Percentiles rank a stretch among this genome's conserved stretches.
phyloP scores from a whole-genome alignment of 1,140 invertebrate species.

The Pseudomyrmex concolor region DNA sequence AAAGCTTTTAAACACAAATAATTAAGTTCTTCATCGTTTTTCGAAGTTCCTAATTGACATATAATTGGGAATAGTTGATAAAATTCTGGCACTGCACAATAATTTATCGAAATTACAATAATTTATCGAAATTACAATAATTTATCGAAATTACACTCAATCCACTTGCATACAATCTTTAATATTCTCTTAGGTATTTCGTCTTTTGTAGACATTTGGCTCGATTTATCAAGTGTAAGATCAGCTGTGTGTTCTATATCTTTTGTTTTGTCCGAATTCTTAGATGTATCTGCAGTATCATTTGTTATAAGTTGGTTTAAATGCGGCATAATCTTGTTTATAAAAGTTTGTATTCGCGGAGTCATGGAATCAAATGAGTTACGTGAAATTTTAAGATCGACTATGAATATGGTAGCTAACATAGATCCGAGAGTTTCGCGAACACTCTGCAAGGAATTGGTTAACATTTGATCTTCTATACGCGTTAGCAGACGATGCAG shows the following conservation, averaged over 20 bases:
- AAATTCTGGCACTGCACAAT: constrained; percentile 85
- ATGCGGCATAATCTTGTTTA: constrained; percentile 86
- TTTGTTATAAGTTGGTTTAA: constrained; percentile 81
- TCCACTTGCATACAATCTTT: constrained; percentile 82
- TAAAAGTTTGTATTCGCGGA: constrained; percentile 86
- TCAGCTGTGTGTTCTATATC: constrained; percentile 52
- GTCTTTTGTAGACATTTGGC: constrained; percentile 77
- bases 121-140: too few relatives aligned
- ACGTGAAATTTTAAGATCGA: constrained; percentile 84
- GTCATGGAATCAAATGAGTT: constrained; percentile 70
- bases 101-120: too few relatives aligned
- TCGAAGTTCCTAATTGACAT: constrained; percentile 91
- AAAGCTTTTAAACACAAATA: constrained; percentile 88
- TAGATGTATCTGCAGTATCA: constrained; percentile 51
- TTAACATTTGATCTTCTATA: constrained; percentile 84
- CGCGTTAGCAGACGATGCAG: constrained; percentile 86
- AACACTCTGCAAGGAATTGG: constrained; percentile 92
- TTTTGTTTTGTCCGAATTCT: constrained; percentile 36
- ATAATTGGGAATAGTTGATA: constrained; percentile 88
- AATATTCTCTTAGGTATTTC: constrained; percentile 84
- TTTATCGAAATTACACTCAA: constrained; percentile 86
- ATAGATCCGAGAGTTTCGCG: constrained; percentile 89
- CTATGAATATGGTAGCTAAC: constrained; percentile 88
- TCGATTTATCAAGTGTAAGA: constrained; percentile 54
- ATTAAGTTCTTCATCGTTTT: constrained; percentile 93